phyloP scores from a whole-genome alignment of 2,888 invertebrate genomes.

The Lottia gigantea region DNA sequence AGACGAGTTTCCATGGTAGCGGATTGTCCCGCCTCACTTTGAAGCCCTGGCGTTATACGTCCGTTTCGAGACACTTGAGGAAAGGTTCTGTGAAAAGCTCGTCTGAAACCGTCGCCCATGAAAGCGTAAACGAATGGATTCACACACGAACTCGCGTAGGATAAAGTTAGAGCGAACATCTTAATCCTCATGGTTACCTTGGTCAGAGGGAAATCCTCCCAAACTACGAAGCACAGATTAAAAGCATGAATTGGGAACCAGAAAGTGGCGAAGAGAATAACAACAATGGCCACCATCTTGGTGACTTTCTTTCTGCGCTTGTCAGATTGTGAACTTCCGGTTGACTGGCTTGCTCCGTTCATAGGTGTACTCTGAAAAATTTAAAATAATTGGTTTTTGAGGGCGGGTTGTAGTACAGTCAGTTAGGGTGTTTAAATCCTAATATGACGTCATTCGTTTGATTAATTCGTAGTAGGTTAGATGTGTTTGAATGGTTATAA shows the following conservation, averaged over 20 bases:
- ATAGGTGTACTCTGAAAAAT: background rate
- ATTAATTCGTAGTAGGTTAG: no score
- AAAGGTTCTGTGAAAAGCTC: conserved; percentile 56
- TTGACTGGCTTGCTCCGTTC: background rate
- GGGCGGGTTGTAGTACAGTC: no score
- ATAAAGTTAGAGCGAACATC: conserved; percentile 56
- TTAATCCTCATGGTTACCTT: conserved; percentile 38
- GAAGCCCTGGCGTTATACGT: conserved; percentile 19
- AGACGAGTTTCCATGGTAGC: conserved; percentile 18
- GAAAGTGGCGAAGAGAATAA: conserved; percentile 56
- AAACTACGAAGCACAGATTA: conserved; percentile 47
- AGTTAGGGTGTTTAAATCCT: no score
- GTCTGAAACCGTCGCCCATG: conserved; percentile 60
- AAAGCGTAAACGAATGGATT: conserved; percentile 63
- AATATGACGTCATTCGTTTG: no score
- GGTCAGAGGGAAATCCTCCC: conserved; percentile 45
- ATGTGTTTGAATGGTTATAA: no score
- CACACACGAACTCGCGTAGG: conserved; percentile 60
- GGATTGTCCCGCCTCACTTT: conserved; percentile 12
- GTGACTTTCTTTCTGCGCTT: conserved; percentile 46
- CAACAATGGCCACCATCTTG: conserved; percentile 60
- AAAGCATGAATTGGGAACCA: conserved; percentile 62
- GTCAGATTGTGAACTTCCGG: conserved; percentile 12
- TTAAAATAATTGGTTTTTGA: no score
- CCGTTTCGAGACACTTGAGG: conserved; percentile 38